Conservation (phyloP, 2,888 invertebrate genomes). For the Schizaphis graminum region DNA sequence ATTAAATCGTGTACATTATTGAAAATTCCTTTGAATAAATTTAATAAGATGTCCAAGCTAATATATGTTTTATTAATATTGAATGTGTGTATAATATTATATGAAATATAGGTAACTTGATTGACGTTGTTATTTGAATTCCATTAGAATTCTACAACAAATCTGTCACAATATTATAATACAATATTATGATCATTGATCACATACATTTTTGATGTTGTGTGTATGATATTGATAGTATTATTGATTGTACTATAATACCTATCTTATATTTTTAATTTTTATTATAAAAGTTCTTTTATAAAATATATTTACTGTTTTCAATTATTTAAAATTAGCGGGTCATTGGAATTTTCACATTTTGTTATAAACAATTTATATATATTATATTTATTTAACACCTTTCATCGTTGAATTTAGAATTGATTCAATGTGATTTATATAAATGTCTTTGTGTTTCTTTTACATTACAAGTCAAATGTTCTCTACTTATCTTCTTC, state of each 20-base stretch:
- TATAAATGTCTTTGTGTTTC: not conserved
- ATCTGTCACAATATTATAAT: not conserved
- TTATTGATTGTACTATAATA: not conserved
- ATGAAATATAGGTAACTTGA: not conserved
- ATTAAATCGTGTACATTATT: not conserved
- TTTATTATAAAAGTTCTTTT: not conserved
- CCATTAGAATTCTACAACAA: not conserved
- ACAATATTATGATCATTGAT: not conserved
- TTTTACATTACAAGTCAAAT: no score
- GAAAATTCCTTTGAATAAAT: not conserved
- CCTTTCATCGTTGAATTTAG: not conserved
- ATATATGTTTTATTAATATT: not conserved
- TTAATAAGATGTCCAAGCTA: not conserved
- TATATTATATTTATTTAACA: no score
- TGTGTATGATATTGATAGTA: not conserved
- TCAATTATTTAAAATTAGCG: not conserved
- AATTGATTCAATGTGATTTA: not conserved
- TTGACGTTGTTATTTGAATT: not conserved
- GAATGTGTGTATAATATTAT: not conserved
- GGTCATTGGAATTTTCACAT: not conserved
- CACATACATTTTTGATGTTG: not conserved
- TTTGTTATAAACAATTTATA: no score
- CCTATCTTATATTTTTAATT: not conserved
- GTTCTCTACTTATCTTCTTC: no score
- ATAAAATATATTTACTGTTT: not conserved